Percentiles rank a stretch among this genome's conserved stretches.
These are phyloP conservation scores for Myotis yumanensis DNA, from an alignment of 2,113 vertebrate species.

Conservation along the genomic window DNA sequence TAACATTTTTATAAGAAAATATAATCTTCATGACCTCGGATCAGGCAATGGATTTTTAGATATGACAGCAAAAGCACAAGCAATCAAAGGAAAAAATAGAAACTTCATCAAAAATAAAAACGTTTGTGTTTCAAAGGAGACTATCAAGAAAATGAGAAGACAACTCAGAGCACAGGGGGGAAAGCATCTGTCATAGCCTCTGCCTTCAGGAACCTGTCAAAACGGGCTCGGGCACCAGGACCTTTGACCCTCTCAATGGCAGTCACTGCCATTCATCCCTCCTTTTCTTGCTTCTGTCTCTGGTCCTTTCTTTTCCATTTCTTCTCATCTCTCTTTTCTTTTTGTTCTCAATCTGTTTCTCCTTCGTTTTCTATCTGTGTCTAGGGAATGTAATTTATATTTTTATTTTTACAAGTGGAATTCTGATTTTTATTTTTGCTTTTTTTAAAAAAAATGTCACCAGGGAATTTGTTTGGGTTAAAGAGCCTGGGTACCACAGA, in stretches of 20 bases:
- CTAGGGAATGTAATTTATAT: slow-evolving; percentile 40
- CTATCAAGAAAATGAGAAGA: neutral
- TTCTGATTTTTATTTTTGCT: neutral
- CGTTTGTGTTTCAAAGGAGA: neutral
- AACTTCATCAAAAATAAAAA: neutral
- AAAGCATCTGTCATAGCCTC: neutral
- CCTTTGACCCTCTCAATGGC: no score
- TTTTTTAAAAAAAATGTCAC: neutral
- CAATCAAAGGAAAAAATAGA: neutral
- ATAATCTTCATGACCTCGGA: neutral
- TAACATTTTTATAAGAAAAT: slow-evolving; percentile 48
- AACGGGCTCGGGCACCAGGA: neutral
- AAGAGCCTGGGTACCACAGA: slow-evolving; percentile 40
- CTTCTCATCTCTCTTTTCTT: slow-evolving; percentile 11
- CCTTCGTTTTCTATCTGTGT: neutral
- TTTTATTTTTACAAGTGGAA: slow-evolving; percentile 51
- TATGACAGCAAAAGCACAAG: neutral
- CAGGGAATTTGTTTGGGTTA: slow-evolving; percentile 50
- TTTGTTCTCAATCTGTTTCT: neutral
- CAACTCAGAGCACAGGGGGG: neutral
- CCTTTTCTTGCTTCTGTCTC: neutral
- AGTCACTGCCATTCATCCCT: neutral
- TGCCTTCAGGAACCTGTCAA: neutral
- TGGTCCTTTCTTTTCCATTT: neutral
- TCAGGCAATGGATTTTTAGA: neutral